phyloP scores from a whole-genome alignment of 2,797 vertebrate species.

The Microctenopoma lineatum region DNA sequence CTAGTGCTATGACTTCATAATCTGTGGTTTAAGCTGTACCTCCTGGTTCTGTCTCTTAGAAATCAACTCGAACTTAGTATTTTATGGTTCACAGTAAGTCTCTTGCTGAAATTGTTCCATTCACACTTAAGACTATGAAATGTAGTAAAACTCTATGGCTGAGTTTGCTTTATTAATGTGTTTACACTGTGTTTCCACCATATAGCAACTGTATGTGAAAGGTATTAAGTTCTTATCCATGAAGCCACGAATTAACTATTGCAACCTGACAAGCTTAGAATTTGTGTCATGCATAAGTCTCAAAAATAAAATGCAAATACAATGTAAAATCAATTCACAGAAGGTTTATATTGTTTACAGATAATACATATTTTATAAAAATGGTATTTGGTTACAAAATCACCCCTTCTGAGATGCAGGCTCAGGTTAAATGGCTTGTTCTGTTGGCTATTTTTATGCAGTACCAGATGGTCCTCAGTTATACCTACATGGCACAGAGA shows the following conservation, averaged over 20 bases:
- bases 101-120: background rate
- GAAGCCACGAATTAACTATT: background rate
- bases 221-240: background rate
- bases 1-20: background rate
- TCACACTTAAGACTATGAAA: background rate
- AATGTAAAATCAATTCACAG: background rate
- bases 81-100: background rate
- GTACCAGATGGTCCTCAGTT: slow-evolving; percentile 24
- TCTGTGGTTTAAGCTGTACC: background rate
- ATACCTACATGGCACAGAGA: slow-evolving; percentile 17
- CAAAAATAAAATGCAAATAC: background rate
- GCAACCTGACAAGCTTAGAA: too few relatives aligned
- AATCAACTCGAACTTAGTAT: background rate
- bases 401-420: slow-evolving; percentile 7
- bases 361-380: too few relatives aligned
- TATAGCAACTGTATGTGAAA: background rate
- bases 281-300: background rate
- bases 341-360: background rate
- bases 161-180: background rate
- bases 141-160: background rate
- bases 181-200: background rate
- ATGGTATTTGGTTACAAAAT: too few relatives aligned
- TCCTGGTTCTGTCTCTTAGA: background rate
- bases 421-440: slow-evolving; percentile 20
- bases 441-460: slow-evolving; percentile 14